A percentile compares a stretch with the other conserved stretches of the same genome.
These are phyloP conservation scores for Anadara kagoshimensis DNA, from an alignment of 1,140 invertebrate species.

Conservation along the genomic window DNA sequence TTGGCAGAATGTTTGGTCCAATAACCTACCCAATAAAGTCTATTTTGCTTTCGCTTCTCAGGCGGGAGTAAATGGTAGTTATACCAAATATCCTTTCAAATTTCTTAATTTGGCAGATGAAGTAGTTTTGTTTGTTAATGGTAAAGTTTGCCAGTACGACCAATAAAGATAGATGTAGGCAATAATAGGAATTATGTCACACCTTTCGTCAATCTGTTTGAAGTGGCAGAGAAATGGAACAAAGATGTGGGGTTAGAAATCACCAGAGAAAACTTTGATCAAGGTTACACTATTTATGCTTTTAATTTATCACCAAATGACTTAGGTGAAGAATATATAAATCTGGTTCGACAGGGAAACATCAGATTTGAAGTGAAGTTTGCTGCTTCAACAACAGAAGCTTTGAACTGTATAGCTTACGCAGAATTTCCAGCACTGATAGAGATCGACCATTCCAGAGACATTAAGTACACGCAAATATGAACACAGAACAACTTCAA, in stretches of 20 bases:
- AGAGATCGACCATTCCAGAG: constrained; percentile 11
- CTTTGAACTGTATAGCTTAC: constrained; percentile 3
- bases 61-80: constrained; percentile 16
- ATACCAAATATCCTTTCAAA: constrained; percentile 24
- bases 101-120: constrained; percentile 11
- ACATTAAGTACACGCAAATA: constrained; percentile 17
- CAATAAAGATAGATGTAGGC: constrained; percentile 18
- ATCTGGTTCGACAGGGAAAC: constrained; percentile 23
- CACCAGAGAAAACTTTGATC: constrained; percentile 7
- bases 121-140: constrained; percentile 17
- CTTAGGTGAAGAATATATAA: constrained; percentile 23
- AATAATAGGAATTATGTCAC: constrained; percentile 10
- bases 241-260: constrained; percentile 3
- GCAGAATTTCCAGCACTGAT: constrained; percentile 9
- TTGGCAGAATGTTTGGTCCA: constrained; percentile 10
- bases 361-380: constrained; percentile 25
- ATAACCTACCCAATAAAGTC: not conserved
- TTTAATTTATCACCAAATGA: constrained; percentile 1
- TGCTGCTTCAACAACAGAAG: not conserved
- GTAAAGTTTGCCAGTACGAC: constrained; percentile 13
- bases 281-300: constrained; percentile 15
- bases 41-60: constrained; percentile 20
- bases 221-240: constrained; percentile 19
- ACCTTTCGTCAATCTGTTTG: constrained; percentile 17
- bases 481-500: constrained; percentile 26